Evolutionary conservation across 2,888 invertebrate genomes (phyloP), one percentile per base, ranked within the genome.

Genomic region (Protonemura montana): DNA sequence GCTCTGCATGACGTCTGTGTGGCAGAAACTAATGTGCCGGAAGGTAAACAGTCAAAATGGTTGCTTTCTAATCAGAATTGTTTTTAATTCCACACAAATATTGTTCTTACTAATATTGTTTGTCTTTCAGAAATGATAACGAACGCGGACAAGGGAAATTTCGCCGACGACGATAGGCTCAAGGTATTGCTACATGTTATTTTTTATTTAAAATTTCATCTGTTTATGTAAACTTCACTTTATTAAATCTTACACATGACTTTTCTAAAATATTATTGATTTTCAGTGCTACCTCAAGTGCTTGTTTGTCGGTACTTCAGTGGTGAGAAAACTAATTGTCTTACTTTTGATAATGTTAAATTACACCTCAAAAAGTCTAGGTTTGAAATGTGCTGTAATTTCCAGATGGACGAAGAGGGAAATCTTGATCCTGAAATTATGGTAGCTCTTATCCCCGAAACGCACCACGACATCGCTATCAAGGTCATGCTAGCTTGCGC

Each of bases 361-460:
- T 35, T n/a, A n/a, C n/a, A n/a, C n/a, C n/a, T n/a, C n/a, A 35
- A 3, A 10, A 35, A 35, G 35, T 10, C 35, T 6, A 3, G 10
- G 35, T 35, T 6, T 35, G 35, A 28, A 80, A 77, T 28, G 41
- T 13, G 30, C 30, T n/a, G n/a, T n/a, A n/a, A n/a, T n/a, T n/a
- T n/a, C n/a, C 88, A 92, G 92, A 90, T 91, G 88, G 90, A 89
- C 41, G 92, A 92, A 27, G 91, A 92, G 84, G 92, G 92, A 3
- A 89, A 89, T 10, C 89, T 92, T 30, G 91, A 92, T 86, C 89
- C 89, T 29, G 92, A 91, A 80, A 90, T 91, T 1, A 90, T 91
- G 1, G 88, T 91, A 82, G 91, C 91, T 0, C 89, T 92, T 78
- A 81, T 92, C 10, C 92, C 92, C 1, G 29, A 27, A 6, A 59